Base-by-base conservation (phyloP, 2,113 vertebrate genomes). In the Neogale vison region DNA sequence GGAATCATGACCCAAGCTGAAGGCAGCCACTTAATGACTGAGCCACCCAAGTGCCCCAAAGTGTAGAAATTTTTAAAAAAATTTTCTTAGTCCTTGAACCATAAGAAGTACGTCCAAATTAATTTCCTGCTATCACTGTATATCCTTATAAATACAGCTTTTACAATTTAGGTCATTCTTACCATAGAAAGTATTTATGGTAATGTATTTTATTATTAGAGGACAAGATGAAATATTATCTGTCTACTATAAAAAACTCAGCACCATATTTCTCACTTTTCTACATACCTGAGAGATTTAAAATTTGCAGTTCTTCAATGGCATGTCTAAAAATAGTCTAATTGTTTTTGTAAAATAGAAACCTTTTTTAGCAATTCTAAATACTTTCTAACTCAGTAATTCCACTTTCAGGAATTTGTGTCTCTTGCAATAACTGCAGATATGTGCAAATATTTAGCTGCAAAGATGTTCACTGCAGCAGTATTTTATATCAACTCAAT, bases 101-200 rank as follows among this genome's bases (percentile, higher is more conserved):
- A 82, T 5, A 29, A 97, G 55, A 6, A 94, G 52, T 67, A 26
- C 84, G 71, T 74, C 57, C 72, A 61, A 97, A 84, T 98, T 97
- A 93, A 92, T 89, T 95, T 89, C 39, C 47, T 93, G 96, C 88
- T 93, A 81, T 52, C 91, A 81, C 76, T 93, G 87, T 36, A 80
- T 74, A 67, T 81, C 24, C 31, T 52, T 67, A 55, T 14, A 52
- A 47, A 26, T 63, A 97, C 85, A 69, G 42, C 55, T 34, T 95
- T 91, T 97, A 91, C 4, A 1, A 50, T 39, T 96, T 83, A 87
- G 59, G 2, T 61, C 61, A 96, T 96, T n/a, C 52, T 59, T 42
- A 80, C 6, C 12, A 93, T 1, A 96, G 59, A 76, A 95, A 96
- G 9, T 36, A 87, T 93, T 93, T 89, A 92, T 81, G 21, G 52